Evolutionary conservation across 2,888 invertebrate genomes (phyloP).

Genomic region (Phortica okadai): DNA sequence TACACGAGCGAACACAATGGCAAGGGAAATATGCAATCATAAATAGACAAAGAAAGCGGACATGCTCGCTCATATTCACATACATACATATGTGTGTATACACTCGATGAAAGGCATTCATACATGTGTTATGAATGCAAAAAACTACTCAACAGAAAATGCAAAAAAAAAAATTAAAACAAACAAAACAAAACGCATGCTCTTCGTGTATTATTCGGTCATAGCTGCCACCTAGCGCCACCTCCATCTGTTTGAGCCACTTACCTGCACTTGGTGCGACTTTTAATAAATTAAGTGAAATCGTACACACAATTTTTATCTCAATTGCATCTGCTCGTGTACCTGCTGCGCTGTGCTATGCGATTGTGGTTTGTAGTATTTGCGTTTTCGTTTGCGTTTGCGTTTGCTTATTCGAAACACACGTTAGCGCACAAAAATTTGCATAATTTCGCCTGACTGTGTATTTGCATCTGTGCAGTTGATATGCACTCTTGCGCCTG

Average conservation of each 20-base stretch:
- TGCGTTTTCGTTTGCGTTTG: background rate
- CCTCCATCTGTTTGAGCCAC: background rate
- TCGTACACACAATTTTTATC: slow-evolving; percentile 6
- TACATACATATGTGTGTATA: background rate
- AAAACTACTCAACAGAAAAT: slow-evolving; percentile 9
- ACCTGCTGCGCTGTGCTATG: background rate
- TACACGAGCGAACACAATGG: background rate
- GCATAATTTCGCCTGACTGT: background rate
- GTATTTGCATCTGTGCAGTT: background rate
- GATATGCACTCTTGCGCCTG: background rate
- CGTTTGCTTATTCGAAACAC: background rate
- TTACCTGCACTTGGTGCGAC: slow-evolving; percentile 14
- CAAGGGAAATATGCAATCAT: slow-evolving; percentile 26
- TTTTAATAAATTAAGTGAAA: slow-evolving; percentile 23
- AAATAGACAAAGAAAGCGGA: slow-evolving; percentile 7
- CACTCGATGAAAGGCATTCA: slow-evolving; percentile 35
- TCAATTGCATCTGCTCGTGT: background rate
- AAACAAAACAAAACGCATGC: background rate
- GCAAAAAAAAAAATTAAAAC: background rate
- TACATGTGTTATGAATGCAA: background rate
- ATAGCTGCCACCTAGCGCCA: background rate
- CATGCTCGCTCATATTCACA: slow-evolving; percentile 37
- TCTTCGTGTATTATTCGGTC: background rate
- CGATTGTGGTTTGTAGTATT: background rate
- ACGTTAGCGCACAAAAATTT: background rate